These are phyloP conservation scores for Yasuhikotakia modesta DNA, from an alignment of 2,797 vertebrate species.

Conservation along the genomic window DNA sequence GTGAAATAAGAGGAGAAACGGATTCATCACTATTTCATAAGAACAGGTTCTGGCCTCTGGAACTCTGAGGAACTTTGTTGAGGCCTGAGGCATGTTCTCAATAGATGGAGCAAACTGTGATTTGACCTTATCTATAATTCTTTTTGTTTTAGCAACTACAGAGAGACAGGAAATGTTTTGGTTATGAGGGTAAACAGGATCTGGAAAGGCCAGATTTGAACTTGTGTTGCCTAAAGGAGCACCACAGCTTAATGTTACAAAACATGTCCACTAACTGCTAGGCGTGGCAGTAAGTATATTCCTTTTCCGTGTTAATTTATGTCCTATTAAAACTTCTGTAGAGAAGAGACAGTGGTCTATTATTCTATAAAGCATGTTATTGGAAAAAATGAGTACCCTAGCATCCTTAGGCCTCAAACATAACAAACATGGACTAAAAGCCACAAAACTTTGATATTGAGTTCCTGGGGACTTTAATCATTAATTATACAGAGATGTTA, in stretches of 20 bases:
- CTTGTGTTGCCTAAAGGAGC: too few species aligned
- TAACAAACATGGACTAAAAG: not conserved
- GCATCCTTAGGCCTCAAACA: not conserved
- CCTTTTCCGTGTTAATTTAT: too few species aligned
- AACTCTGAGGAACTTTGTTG: not conserved
- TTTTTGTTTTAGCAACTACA: not conserved
- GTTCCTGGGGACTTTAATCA: not conserved
- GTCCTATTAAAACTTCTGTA: too few species aligned
- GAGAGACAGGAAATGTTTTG: not conserved
- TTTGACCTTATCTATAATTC: not conserved
- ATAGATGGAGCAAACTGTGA: too few species aligned
- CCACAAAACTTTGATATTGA: not conserved
- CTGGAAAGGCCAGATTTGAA: not conserved
- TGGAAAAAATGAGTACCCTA: not conserved
- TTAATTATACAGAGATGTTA: not conserved
- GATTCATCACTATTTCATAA: constrained; percentile 22
- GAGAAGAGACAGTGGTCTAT: too few species aligned
- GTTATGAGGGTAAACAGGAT: not conserved
- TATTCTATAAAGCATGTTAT: too few species aligned
- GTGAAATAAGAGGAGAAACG: constrained; percentile 44
- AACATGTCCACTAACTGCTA: not conserved
- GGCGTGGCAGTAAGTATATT: too few species aligned
- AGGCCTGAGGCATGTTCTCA: not conserved
- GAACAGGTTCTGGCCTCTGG: not conserved
- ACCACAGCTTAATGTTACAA: not conserved